A percentile compares a stretch with the other conserved stretches of the same genome.
phyloP scores from a whole-genome alignment of 2,113 vertebrate species.

The Calidris pugnax region DNA sequence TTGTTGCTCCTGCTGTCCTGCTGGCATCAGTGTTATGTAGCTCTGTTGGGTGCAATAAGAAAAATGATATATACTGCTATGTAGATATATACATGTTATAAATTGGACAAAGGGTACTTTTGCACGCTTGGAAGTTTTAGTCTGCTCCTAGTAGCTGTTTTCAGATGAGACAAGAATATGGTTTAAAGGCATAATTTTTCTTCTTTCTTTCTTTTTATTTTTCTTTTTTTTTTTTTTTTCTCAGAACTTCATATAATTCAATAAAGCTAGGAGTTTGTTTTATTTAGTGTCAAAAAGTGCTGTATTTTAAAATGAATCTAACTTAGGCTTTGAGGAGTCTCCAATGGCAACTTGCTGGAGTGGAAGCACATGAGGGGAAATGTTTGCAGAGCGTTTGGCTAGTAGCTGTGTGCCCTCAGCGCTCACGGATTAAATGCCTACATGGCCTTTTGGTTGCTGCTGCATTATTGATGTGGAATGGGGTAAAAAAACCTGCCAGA shows the following conservation, averaged over 20 bases:
- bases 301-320: slow-evolving; percentile 35
- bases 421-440: slow-evolving; percentile 30
- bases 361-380: background rate
- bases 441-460: slow-evolving; percentile 29
- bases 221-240: background rate
- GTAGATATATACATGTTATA: background rate
- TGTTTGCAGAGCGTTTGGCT: background rate
- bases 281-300: slow-evolving; percentile 35
- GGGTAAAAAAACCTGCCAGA: background rate
- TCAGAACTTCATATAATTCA: slow-evolving; percentile 7
- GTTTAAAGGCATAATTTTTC: background rate
- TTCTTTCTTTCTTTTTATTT: background rate
- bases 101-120: background rate
- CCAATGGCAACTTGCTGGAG: slow-evolving; percentile 7
- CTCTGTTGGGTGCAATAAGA: background rate
- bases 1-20: background rate
- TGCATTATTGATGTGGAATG: slow-evolving; percentile 32
- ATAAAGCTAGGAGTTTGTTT: slow-evolving; percentile 29
- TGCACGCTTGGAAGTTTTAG: background rate
- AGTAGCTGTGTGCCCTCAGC: background rate
- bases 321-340: slow-evolving; percentile 26
- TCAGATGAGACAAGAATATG: background rate
- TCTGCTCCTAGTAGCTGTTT: background rate
- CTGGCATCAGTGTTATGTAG: background rate
- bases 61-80: background rate